Conservation (phyloP, 2,888 invertebrate species). For the Nowickia ferox region DNA sequence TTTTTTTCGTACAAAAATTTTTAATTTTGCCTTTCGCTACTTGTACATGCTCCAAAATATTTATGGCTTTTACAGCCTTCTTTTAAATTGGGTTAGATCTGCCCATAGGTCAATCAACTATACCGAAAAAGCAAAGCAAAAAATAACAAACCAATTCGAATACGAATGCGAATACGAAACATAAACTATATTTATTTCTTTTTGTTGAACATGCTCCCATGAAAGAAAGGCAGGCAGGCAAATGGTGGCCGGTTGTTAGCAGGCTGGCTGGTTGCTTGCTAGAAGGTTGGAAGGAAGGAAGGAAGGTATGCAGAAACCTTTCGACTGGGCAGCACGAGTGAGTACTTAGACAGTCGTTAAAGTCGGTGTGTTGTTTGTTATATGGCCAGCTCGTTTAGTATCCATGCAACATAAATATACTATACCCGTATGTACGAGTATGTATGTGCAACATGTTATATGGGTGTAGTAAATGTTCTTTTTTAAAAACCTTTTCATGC, state of each 20-base stretch:
- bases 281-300: constrained; percentile 14
- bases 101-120: constrained; percentile 72
- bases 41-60: constrained; percentile 52
- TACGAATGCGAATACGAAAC: constrained; percentile 38
- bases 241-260: neutral
- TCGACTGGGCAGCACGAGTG: neutral
- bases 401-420: constrained; percentile 27
- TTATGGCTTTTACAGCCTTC: constrained; percentile 60
- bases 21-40: constrained; percentile 71
- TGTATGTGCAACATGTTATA: constrained; percentile 21
- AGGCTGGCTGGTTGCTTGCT: neutral
- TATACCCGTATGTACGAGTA: neutral
- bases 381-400: constrained; percentile 3
- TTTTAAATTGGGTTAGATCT: constrained; percentile 72
- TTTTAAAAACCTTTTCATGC: constrained; percentile 46
- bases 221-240: constrained; percentile 42
- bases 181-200: constrained; percentile 41
- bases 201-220: constrained; percentile 53
- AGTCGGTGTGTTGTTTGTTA: neutral
- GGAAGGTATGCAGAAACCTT: constrained; percentile 38
- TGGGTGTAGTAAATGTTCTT: constrained; percentile 46
- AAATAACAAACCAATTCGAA: constrained; percentile 39
- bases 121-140: constrained; percentile 36
- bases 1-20: constrained; percentile 47
- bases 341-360: constrained; percentile 8